Evolutionary conservation across 2,113 vertebrate genomes (phyloP).

Genomic region (Poicephalus gulielmi): DNA sequence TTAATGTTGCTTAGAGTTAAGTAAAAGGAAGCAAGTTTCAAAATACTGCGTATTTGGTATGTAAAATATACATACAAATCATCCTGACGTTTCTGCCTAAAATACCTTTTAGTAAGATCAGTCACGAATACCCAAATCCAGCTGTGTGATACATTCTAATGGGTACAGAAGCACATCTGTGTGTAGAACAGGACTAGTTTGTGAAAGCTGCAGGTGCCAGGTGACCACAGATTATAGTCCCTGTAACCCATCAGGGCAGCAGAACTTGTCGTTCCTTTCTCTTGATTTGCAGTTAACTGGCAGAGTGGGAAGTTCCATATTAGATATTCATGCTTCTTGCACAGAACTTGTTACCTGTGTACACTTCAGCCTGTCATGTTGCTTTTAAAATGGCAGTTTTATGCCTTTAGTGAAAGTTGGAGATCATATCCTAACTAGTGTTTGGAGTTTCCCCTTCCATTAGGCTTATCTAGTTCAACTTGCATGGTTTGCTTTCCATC

Average conservation of each 20-base stretch:
- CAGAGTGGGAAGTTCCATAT: background rate
- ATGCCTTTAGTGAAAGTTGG: background rate
- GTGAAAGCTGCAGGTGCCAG: background rate
- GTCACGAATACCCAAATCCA: background rate
- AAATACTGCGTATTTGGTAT: background rate
- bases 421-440: background rate
- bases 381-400: background rate
- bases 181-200: background rate
- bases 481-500: background rate
- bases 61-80: background rate
- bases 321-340: background rate
- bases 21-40: background rate
- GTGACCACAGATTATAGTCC: background rate
- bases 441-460: accelerated
- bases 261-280: background rate
- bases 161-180: background rate
- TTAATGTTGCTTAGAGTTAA: background rate
- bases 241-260: background rate
- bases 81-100: background rate
- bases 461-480: background rate
- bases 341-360: background rate
- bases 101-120: background rate
- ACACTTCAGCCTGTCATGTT: background rate
- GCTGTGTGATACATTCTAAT: background rate
- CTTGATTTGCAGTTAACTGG: background rate